Conservation (phyloP, 2,797 vertebrate genomes). For the Otolemur crassicaudatus region DNA sequence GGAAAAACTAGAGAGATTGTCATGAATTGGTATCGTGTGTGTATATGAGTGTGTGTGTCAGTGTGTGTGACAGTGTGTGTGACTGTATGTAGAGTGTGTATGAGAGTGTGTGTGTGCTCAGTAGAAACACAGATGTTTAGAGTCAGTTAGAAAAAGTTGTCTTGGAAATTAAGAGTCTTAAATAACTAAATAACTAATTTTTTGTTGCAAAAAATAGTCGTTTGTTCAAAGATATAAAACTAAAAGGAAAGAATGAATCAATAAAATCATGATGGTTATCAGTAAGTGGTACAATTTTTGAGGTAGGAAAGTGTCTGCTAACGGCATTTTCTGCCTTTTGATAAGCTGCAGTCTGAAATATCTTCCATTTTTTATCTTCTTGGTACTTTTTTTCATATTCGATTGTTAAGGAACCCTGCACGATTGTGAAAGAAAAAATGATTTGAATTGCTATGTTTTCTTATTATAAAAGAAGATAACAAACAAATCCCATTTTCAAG, state of each 20-base stretch:
- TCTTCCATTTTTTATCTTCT: constrained; percentile 62
- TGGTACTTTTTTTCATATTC: background rate
- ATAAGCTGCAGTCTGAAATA: constrained; percentile 68
- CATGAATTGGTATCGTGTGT: background rate
- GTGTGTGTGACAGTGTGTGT: no score
- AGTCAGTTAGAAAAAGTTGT: constrained; percentile 28
- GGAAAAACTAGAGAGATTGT: constrained; percentile 28
- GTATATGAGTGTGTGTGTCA: no score
- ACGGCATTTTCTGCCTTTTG: constrained; percentile 59
- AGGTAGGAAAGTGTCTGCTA: constrained; percentile 56
- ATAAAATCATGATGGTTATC: constrained; percentile 15
- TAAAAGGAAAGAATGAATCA: background rate
- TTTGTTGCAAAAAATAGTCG: background rate
- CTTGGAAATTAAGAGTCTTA: background rate
- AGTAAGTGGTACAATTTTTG: constrained; percentile 39
- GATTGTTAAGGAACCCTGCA: constrained; percentile 60
- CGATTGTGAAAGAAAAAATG: constrained; percentile 54
- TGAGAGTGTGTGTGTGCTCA: background rate
- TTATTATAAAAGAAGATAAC: constrained; percentile 63
- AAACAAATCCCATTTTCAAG: constrained; percentile 25
- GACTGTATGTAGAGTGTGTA: no score
- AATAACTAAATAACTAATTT: no score
- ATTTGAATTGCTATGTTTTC: constrained; percentile 67
- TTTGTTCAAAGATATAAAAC: constrained; percentile 8
- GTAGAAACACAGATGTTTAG: background rate